phyloP scores from a whole-genome alignment of 2,888 invertebrate genomes.

The Lamellibrachia satsuma region DNA sequence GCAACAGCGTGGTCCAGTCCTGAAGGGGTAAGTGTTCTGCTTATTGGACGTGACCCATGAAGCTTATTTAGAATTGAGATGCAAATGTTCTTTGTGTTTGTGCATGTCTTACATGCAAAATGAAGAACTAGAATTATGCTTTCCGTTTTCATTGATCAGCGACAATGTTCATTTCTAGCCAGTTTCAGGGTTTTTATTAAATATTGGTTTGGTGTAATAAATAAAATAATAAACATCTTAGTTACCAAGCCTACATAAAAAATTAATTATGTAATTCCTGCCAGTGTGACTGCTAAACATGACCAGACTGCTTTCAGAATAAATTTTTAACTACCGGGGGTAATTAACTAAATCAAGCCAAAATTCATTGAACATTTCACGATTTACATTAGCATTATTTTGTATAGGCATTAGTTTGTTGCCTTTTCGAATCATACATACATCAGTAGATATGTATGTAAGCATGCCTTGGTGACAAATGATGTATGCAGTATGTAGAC shows the following conservation, averaged over 20 bases:
- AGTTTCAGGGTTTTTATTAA: too few relatives aligned
- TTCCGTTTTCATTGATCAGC: not conserved
- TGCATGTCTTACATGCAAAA: not conserved
- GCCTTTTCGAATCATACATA: not conserved
- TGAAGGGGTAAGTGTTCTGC: constrained; percentile 44
- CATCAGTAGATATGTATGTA: not conserved
- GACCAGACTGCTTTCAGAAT: too few relatives aligned
- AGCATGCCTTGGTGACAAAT: not conserved
- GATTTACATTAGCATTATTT: not conserved
- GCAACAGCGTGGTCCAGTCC: constrained; percentile 43
- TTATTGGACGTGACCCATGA: not conserved
- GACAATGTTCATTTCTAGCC: too few relatives aligned
- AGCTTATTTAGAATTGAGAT: not conserved
- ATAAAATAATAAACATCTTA: too few relatives aligned
- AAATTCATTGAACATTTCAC: not conserved
- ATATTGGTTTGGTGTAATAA: not conserved
- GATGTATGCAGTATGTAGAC: too few relatives aligned
- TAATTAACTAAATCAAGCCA: not conserved
- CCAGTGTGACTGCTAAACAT: too few relatives aligned
- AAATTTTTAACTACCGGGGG: not conserved
- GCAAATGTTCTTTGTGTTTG: not conserved
- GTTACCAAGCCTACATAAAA: too few relatives aligned
- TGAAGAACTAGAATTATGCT: not conserved
- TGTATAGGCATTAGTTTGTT: not conserved
- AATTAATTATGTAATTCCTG: too few relatives aligned